Evolutionary conservation across 2,888 invertebrate species (phyloP).

Genomic region (Notodonta ziczac): DNA sequence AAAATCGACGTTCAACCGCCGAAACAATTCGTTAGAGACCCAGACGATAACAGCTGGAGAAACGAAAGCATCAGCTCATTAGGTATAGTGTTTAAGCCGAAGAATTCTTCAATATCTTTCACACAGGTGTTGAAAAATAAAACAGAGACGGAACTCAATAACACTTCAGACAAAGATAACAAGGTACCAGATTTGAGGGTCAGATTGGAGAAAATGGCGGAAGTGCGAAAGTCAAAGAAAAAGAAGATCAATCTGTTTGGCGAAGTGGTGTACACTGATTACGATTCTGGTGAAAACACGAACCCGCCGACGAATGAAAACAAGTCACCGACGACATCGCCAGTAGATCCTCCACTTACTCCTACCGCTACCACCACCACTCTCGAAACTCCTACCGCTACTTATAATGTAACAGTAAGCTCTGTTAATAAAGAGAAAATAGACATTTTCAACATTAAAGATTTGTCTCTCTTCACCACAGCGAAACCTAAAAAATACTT

Average conservation of each 20-base stretch:
- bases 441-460: conserved; percentile 26
- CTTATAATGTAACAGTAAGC: conserved; percentile 22
- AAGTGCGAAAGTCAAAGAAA: conserved; percentile 71
- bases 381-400: conserved; percentile 13
- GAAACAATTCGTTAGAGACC: conserved; percentile 67
- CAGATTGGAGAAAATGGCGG: conserved; percentile 73
- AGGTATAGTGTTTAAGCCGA: conserved; percentile 78
- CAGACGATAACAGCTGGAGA: conserved; percentile 80
- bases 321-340: conserved; percentile 20
- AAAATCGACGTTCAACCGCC: conserved; percentile 71
- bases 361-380: too few relatives aligned
- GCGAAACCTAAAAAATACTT: conserved; percentile 51
- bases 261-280: conserved; percentile 65
- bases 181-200: conserved; percentile 67
- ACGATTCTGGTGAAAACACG: conserved; percentile 59
- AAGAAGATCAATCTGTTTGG: conserved; percentile 65
- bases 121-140: conserved; percentile 76
- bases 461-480: conserved; percentile 34
- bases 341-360: conserved; percentile 6
- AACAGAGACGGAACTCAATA: conserved; percentile 68
- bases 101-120: conserved; percentile 74
- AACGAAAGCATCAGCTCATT: conserved; percentile 77
- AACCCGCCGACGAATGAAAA: conserved; percentile 29
- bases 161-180: conserved; percentile 54
- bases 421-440: conserved; percentile 22